Evolutionary conservation across 37 sponge, comb jelly and placozoan species (phyloP).

Genomic region (Tethya wilhelma): DNA sequence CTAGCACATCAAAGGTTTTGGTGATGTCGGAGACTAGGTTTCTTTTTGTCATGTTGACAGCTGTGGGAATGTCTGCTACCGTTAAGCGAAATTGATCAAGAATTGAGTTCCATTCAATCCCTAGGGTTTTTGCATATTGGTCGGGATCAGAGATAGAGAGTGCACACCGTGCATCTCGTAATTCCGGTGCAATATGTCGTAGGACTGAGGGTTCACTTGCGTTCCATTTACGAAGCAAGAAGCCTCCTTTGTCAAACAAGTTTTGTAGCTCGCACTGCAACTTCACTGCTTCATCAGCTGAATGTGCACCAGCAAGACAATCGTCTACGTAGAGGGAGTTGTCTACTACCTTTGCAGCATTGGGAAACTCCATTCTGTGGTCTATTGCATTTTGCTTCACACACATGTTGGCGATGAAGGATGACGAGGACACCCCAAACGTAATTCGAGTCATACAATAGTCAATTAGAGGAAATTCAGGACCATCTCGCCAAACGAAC

Average conservation of each 20-base stretch:
- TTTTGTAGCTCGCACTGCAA: slow-evolving; percentile 6
- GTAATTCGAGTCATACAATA: slow-evolving; percentile 56
- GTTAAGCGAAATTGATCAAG: slow-evolving; percentile 27
- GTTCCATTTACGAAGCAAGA: slow-evolving; percentile 43
- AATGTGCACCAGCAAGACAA: slow-evolving; percentile 35
- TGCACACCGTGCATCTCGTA: not conserved
- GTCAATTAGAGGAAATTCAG: slow-evolving; percentile 8
- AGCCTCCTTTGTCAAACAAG: slow-evolving; percentile 20
- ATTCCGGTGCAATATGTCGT: slow-evolving; percentile 9
- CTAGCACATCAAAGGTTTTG: slow-evolving; percentile 28
- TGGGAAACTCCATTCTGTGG: not conserved
- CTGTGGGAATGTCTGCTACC: slow-evolving; percentile 1
- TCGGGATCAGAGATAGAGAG: not conserved
- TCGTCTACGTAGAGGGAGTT: slow-evolving; percentile 44
- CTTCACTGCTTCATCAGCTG: slow-evolving; percentile 15
- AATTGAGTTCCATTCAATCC: slow-evolving; percentile 40
- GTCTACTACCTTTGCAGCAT: slow-evolving; percentile 4
- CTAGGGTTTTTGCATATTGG: slow-evolving; percentile 38
- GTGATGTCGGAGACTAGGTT: slow-evolving; percentile 43
- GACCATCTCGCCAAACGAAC: slow-evolving; percentile 40
- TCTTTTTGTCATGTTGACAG: slow-evolving; percentile 25
- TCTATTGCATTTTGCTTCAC: slow-evolving; percentile 52
- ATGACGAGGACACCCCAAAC: slow-evolving; percentile 55
- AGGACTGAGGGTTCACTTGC: slow-evolving; percentile 33
- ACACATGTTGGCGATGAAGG: slow-evolving; percentile 54